Evolutionary conservation across 2,797 vertebrate species (phyloP), one percentile per base, ranked within the genome.

Genomic region (Diceros bicornis): DNA sequence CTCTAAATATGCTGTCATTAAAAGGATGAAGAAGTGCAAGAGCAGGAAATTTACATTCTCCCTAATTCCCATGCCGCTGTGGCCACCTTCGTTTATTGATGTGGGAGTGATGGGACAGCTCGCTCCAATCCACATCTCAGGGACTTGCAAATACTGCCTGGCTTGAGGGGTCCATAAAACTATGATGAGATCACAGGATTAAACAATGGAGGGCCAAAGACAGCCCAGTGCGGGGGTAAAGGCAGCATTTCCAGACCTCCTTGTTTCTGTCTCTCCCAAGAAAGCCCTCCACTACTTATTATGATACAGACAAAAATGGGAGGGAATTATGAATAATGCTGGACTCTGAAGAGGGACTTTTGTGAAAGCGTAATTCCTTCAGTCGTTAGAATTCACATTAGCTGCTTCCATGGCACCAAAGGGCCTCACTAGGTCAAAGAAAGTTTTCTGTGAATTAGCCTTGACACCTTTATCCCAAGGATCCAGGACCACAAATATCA

Each of bases 181-280:
- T 16, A 69, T 7, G 25, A 50, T 23, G 29, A 78, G 16, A 77
- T 82, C 41, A 29, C 34, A 64, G 23, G 12, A 83, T 61, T 62
- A 85, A 62, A 86, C 7, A 69, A 68, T 20, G 5, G 10, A 85
- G 41, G 37, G 44, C 34, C 34, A 86, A 91, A 64, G 41, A 57
- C 2, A 34, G n/a, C 7, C 74, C 32, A 47, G 0, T 4, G 27
- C 7, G 0, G 7, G 20, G 14, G 25, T n/a, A 14, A 78, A 57
- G 5, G 23, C 0, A n/a, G 62, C 16, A 59, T 41, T 69, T 78
- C 27, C 17, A 37, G 57, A 44, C 3, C 41, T 78, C 16, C 47
- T 32, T 47, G 27, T 72, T 34, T 37, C n/a, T 81, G 23, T 0
- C 9, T 89, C 11, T 37, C 17, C 61, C 59, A 44, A 59, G 75